phyloP scores from a whole-genome alignment of 2,113 vertebrate genomes.

The Rhadina sibilatrix region DNA sequence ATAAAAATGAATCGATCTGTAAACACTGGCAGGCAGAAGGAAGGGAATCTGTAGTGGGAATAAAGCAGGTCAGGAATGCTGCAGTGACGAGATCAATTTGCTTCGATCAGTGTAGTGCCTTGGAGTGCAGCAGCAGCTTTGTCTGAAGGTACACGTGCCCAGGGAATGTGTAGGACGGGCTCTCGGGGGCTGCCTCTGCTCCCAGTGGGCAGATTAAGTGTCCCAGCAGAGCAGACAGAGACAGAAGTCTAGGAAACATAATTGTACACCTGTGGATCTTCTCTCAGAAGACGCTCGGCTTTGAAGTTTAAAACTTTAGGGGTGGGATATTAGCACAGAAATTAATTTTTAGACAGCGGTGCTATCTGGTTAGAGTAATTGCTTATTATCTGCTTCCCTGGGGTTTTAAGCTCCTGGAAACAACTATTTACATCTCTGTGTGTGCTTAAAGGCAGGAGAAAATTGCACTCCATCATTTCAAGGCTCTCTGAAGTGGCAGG shows the following conservation, averaged over 20 bases:
- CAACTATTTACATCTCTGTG: slow-evolving; percentile 29
- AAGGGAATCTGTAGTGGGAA: neutral
- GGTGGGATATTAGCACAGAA: slow-evolving; percentile 36
- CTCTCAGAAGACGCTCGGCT: slow-evolving; percentile 12
- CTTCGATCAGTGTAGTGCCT: neutral
- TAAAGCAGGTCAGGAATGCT: neutral
- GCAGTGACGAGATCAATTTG: neutral
- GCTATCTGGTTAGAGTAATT: slow-evolving; percentile 64
- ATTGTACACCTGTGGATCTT: slow-evolving; percentile 18
- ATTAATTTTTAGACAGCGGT: slow-evolving; percentile 60
- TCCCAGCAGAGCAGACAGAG: neutral
- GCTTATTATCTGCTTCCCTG: slow-evolving; percentile 59
- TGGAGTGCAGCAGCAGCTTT: neutral
- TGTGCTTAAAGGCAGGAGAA: slow-evolving; percentile 7
- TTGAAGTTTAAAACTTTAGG: slow-evolving; percentile 54
- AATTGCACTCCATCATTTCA: neutral
- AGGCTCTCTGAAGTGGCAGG: neutral
- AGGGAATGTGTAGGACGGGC: neutral
- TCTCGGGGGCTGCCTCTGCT: neutral
- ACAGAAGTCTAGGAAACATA: neutral
- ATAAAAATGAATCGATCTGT: neutral
- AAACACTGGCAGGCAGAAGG: neutral
- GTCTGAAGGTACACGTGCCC: neutral
- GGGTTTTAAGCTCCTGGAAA: slow-evolving; percentile 47
- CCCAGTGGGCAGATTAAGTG: neutral